Conservation (phyloP, 2,888 invertebrate species). For the Spicauda simplicius region DNA sequence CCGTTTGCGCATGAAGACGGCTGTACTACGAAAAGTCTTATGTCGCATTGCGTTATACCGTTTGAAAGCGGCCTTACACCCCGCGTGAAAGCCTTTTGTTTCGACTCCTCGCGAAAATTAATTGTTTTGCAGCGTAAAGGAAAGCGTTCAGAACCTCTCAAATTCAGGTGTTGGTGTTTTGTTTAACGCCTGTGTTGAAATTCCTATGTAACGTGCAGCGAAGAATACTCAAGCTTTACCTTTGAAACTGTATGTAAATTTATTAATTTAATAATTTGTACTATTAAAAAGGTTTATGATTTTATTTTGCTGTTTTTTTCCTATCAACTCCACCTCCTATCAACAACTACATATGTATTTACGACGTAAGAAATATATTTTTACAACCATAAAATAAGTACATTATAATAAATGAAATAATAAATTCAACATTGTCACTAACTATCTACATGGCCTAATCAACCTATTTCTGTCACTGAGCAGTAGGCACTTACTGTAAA, state of each 20-base stretch:
- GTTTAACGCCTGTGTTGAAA: constrained; percentile 17
- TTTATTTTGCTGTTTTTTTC: too few species aligned
- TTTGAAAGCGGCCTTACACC: constrained; percentile 60
- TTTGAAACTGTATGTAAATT: background rate
- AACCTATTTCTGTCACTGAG: too few species aligned
- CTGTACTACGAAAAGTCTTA: constrained; percentile 68
- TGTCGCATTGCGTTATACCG: constrained; percentile 80
- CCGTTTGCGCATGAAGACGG: constrained; percentile 77
- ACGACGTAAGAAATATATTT: too few species aligned
- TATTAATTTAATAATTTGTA: background rate
- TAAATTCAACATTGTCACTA: too few species aligned
- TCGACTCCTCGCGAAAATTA: constrained; percentile 35
- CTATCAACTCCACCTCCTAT: too few species aligned
- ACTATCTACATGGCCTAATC: too few species aligned
- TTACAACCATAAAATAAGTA: too few species aligned
- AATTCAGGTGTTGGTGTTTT: constrained; percentile 31
- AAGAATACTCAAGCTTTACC: too few species aligned
- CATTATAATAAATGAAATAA: too few species aligned
- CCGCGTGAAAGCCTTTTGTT: constrained; percentile 36
- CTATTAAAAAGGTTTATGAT: too few species aligned
- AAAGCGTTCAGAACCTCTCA: constrained; percentile 30
- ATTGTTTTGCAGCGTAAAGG: constrained; percentile 35
- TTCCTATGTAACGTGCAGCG: constrained; percentile 1
- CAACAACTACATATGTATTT: too few species aligned
- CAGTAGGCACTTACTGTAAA: too few species aligned